Evolutionary conservation across 2,113 vertebrate species (phyloP).

Genomic region (Okapia johnstoni): DNA sequence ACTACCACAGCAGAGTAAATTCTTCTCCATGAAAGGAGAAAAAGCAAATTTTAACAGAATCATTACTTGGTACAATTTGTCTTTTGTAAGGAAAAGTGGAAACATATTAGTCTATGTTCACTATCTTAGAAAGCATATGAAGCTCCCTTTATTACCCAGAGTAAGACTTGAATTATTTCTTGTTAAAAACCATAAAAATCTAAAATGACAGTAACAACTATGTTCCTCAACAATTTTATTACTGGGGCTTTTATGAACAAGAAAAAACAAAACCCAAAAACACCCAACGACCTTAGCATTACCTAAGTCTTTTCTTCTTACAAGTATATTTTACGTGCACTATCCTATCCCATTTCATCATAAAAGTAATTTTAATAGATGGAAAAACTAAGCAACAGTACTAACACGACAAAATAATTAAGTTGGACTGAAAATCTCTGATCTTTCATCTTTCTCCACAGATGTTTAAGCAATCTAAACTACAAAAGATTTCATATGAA

Average conservation of each 20-base stretch:
- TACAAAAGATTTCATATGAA: not conserved
- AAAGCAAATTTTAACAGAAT: not conserved
- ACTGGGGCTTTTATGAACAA: not conserved
- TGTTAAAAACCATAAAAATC: not conserved
- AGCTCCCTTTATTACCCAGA: not conserved
- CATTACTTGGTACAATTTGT: not conserved
- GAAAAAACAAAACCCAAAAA: not conserved
- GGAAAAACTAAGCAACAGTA: constrained; percentile 1
- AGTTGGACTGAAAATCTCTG: not conserved
- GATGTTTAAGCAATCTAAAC: not conserved
- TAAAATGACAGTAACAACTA: not conserved
- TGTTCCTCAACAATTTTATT: not conserved
- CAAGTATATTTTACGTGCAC: not conserved
- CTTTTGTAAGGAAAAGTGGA: not conserved
- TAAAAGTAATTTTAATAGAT: not conserved
- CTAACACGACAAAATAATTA: not conserved
- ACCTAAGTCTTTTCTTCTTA: not conserved
- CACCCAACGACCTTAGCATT: not conserved
- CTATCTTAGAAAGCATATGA: not conserved
- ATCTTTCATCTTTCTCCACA: not conserved
- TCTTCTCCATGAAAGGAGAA: not conserved
- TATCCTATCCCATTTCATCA: not conserved
- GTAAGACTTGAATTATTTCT: not conserved
- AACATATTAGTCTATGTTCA: not conserved
- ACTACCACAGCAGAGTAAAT: not conserved